These are phyloP conservation scores for Brachionus calyciflorus DNA, from an alignment of 1,140 invertebrate species.

Conservation along the genomic window DNA sequence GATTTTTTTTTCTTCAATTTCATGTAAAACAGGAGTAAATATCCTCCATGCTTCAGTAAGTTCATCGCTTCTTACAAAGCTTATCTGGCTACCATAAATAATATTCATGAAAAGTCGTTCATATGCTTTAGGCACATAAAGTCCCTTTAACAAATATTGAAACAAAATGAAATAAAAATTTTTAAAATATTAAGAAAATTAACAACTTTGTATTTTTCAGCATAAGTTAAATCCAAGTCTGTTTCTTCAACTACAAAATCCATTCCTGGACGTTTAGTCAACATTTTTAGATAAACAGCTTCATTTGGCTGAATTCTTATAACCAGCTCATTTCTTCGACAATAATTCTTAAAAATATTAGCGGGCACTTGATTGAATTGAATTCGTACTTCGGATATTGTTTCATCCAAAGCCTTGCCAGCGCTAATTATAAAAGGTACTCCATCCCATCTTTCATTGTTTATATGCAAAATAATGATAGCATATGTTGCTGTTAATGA, in stretches of 20 bases:
- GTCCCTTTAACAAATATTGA: conserved; percentile 61
- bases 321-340: conserved; percentile 83
- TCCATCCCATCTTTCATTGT: conserved; percentile 97
- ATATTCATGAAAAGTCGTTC: conserved; percentile 94
- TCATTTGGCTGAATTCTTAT: conserved; percentile 97
- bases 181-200: neutral
- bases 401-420: conserved; percentile 79
- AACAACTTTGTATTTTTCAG: conserved; percentile 75
- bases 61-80: conserved; percentile 93
- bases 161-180: neutral
- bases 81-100: conserved; percentile 95
- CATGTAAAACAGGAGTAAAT: conserved; percentile 88
- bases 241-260: conserved; percentile 94
- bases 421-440: conserved; percentile 89
- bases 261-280: conserved; percentile 96
- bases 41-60: conserved; percentile 95
- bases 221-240: conserved; percentile 93
- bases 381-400: conserved; percentile 94
- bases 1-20: conserved; percentile 76
- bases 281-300: conserved; percentile 95
- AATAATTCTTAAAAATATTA: conserved; percentile 76
- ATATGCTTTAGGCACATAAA: conserved; percentile 92
- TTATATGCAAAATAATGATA: conserved; percentile 77
- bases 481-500: conserved; percentile 96
- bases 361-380: conserved; percentile 89